Conservation (phyloP, 2,797 vertebrate genomes). For the Xenops minutus region DNA sequence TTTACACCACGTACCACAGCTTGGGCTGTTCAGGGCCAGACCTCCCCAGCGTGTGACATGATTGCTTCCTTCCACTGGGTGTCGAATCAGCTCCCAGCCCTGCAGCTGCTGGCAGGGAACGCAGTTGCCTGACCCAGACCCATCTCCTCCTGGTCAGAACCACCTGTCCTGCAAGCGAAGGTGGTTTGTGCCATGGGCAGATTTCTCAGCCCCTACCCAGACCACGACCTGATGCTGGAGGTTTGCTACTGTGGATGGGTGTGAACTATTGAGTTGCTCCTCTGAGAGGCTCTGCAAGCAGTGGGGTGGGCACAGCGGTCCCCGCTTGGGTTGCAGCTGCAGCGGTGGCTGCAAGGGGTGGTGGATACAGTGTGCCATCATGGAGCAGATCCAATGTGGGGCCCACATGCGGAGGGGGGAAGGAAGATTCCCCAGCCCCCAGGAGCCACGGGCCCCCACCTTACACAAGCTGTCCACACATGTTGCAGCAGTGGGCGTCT, state of each 20-base stretch:
- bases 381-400: fast-evolving
- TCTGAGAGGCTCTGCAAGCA: background rate
- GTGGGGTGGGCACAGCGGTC: fast-evolving
- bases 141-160: background rate
- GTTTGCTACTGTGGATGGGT: background rate
- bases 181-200: fast-evolving
- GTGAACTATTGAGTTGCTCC: background rate
- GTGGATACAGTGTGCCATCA: fast-evolving
- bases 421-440: background rate
- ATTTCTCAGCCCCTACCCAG: background rate
- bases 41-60: fast-evolving
- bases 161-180: background rate
- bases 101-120: background rate
- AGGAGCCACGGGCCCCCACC: background rate
- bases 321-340: background rate
- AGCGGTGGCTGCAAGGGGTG: background rate
- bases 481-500: background rate
- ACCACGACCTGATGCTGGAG: background rate
- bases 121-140: background rate
- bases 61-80: background rate
- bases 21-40: background rate
- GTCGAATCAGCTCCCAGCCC: background rate
- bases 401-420: fast-evolving
- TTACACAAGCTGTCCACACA: background rate
- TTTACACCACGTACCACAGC: fast-evolving